phyloP scores from a whole-genome alignment of 2,113 vertebrate genomes.

The Pachyramphus minor region DNA sequence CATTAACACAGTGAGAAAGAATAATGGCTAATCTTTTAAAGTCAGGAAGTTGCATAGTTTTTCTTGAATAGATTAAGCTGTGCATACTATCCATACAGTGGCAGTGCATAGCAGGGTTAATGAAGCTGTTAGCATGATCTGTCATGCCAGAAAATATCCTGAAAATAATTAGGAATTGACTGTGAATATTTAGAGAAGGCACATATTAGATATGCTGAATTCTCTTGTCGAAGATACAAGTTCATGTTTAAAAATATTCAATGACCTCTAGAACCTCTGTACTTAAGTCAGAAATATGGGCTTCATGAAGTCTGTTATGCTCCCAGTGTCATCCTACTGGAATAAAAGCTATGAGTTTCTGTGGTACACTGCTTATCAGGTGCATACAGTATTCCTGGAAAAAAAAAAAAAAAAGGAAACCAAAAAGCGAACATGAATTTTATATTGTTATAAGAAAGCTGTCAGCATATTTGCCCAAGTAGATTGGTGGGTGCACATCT shows the following conservation, averaged over 20 bases:
- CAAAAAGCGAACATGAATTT: not conserved
- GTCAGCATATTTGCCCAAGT: not conserved
- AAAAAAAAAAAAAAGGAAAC: not conserved
- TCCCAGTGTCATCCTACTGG: not conserved
- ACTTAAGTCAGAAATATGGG: not conserved
- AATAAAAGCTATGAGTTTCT: not conserved
- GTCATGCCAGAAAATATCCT: slow-evolving; percentile 11
- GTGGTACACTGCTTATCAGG: not conserved
- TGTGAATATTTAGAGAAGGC: not conserved
- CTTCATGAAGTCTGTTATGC: not conserved
- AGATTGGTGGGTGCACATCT: not conserved
- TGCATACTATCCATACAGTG: not conserved
- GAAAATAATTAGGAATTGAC: slow-evolving; percentile 42
- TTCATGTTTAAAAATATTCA: not conserved
- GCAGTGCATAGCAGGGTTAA: not conserved
- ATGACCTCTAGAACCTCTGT: not conserved
- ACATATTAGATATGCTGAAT: not conserved
- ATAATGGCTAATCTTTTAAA: not conserved
- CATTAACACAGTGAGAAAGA: not conserved
- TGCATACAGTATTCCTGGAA: not conserved
- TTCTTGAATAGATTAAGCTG: not conserved
- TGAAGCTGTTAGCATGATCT: slow-evolving; percentile 42
- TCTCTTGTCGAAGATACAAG: not conserved
- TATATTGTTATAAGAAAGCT: not conserved
- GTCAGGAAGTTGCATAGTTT: not conserved